Percentiles rank a stretch among this genome's conserved stretches.
phyloP scores from a whole-genome alignment of 35 echinoderm and acorn worm genomes.

The Eucidaris tribuloides region DNA sequence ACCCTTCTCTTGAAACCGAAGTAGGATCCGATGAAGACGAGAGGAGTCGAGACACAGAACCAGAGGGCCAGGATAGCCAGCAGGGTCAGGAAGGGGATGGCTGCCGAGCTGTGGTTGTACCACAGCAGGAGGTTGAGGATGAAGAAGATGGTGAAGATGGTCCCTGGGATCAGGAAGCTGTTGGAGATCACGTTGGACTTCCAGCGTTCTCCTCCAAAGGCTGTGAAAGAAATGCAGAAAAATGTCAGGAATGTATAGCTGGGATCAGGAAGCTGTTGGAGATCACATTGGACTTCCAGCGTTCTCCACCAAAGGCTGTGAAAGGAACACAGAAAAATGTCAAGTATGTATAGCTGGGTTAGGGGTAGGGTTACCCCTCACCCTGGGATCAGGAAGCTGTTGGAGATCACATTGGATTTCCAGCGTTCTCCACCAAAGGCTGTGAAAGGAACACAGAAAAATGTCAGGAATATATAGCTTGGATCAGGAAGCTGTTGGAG shows the following conservation, averaged over 20 bases:
- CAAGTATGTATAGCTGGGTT: too few species aligned
- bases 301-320: too few species aligned
- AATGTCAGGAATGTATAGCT: too few species aligned
- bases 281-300: too few species aligned
- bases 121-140: slow-evolving; percentile 88
- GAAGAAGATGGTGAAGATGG: slow-evolving; percentile 85
- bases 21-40: slow-evolving; percentile 93
- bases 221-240: slow-evolving; percentile 66
- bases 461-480: too few species aligned
- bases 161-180: slow-evolving; percentile 85
- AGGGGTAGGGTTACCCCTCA: too few species aligned
- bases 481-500: too few species aligned
- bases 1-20: slow-evolving; percentile 98
- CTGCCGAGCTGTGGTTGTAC: slow-evolving; percentile 95
- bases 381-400: slow-evolving; percentile 86
- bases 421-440: slow-evolving; percentile 97
- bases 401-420: slow-evolving; percentile 95
- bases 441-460: slow-evolving; percentile 55
- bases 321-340: too few species aligned
- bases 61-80: slow-evolving; percentile 90
- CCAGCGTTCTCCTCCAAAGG: slow-evolving; percentile 97
- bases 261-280: too few species aligned
- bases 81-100: slow-evolving; percentile 92
- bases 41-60: slow-evolving; percentile 90
- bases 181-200: slow-evolving; percentile 95